These are phyloP conservation scores for Gouania willdenowi DNA, from an alignment of 2,797 vertebrate genomes.

Conservation along the genomic window DNA sequence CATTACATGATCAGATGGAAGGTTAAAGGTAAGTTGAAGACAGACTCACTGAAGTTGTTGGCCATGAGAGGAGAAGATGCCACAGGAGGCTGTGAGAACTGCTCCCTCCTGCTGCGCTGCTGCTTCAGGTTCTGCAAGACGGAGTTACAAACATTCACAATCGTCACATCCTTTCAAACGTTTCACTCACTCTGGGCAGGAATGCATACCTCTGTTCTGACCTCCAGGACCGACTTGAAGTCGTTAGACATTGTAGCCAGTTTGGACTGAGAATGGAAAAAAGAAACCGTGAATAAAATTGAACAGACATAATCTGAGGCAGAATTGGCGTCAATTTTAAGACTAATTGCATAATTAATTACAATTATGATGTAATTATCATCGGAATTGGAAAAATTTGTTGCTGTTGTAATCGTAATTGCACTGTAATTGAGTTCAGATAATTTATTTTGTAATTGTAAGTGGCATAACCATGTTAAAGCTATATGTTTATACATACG, in stretches of 20 bases:
- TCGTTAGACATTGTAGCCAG: slow-evolving; percentile 94
- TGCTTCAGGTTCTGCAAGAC: slow-evolving; percentile 87
- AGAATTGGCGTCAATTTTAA: too few species aligned
- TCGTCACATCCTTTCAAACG: too few species aligned
- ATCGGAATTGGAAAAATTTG: too few species aligned
- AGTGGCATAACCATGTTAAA: too few species aligned
- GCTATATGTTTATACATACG: too few species aligned
- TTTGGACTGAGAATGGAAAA: slow-evolving; percentile 79
- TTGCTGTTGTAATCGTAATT: too few species aligned
- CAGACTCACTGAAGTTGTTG: slow-evolving; percentile 85
- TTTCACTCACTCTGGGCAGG: not conserved
- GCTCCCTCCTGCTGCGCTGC: slow-evolving; percentile 88
- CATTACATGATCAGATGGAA: not conserved
- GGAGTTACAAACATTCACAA: not conserved
- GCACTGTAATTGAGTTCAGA: too few species aligned
- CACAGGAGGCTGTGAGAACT: slow-evolving; percentile 84
- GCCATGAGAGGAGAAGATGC: slow-evolving; percentile 79
- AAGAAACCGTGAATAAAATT: not conserved
- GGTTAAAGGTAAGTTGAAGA: not conserved
- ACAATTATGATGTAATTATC: too few species aligned
- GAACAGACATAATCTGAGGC: too few species aligned
- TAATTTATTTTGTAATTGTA: too few species aligned
- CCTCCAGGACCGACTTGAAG: slow-evolving; percentile 93
- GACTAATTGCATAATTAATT: too few species aligned
- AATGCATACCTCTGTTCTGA: slow-evolving; percentile 88